These are phyloP conservation scores for Lasioglossum vierecki DNA, from an alignment of 2,888 invertebrate genomes.

Conservation along the genomic window DNA sequence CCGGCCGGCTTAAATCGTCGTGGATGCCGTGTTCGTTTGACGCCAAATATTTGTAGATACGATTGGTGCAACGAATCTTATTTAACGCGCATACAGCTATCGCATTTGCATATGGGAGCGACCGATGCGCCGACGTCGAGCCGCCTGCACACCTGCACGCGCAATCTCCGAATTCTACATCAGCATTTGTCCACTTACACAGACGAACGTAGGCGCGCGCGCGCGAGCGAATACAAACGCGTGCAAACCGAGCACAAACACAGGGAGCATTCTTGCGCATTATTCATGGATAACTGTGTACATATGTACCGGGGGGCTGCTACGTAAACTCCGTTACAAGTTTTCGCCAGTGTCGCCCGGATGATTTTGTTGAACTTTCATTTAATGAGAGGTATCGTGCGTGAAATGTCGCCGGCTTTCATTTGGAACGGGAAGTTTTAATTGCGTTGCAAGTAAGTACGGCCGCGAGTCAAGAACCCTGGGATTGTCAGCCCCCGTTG, in stretches of 20 bases:
- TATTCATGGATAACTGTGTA: conserved; percentile 47
- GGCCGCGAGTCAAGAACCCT: neutral
- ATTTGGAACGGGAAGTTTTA: neutral
- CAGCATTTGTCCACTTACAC: conserved; percentile 4
- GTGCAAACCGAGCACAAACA: conserved; percentile 27
- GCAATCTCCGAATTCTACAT: neutral
- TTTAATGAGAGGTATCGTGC: conserved; percentile 24
- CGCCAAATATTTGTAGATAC: conserved; percentile 64
- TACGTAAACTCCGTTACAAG: conserved; percentile 31
- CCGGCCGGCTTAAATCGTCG: conserved; percentile 38
- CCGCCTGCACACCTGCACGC: neutral
- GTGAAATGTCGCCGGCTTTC: neutral
- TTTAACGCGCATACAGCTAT: conserved; percentile 54
- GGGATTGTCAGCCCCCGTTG: neutral
- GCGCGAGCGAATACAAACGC: neutral
- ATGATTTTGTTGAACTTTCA: conserved; percentile 25
- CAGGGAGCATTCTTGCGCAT: conserved; percentile 44
- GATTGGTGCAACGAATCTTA: conserved; percentile 64
- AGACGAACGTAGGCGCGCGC: neutral
- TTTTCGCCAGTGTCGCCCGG: conserved; percentile 16
- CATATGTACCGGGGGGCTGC: conserved; percentile 30
- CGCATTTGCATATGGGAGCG: conserved; percentile 42
- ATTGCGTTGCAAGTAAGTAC: conserved; percentile 8
- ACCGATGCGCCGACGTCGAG: neutral
- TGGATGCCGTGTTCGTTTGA: conserved; percentile 47